Conservation (phyloP, 2,797 vertebrate species). For the Poeciliopsis turneri region DNA sequence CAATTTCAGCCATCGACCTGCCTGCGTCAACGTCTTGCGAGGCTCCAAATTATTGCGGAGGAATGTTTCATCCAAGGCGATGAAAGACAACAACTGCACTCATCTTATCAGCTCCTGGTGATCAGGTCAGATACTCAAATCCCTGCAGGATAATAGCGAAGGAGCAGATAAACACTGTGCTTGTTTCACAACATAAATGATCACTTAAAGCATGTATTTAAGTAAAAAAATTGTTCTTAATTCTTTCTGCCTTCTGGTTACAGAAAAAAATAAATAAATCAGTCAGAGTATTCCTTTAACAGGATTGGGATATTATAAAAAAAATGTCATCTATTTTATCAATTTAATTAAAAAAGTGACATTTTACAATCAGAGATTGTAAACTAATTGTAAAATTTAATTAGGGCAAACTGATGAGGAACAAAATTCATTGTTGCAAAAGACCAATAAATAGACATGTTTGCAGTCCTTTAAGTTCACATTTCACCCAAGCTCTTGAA, state of each 20-base stretch:
- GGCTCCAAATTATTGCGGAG: slow-evolving; percentile 86
- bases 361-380: neutral
- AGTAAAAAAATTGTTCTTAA: neutral
- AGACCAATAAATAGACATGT: neutral
- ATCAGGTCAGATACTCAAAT: slow-evolving; percentile 80
- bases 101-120: slow-evolving; percentile 85
- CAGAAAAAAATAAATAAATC: neutral
- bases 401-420: neutral
- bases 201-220: neutral
- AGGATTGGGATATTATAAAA: neutral
- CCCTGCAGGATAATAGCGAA: slow-evolving; percentile 61
- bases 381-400: neutral
- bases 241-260: neutral
- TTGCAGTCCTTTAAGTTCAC: neutral
- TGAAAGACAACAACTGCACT: slow-evolving; percentile 86
- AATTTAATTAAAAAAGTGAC: neutral
- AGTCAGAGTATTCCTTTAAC: neutral
- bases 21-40: slow-evolving; percentile 68
- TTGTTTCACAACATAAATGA: neutral
- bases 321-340: neutral
- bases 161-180: slow-evolving; percentile 6
- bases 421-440: neutral
- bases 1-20: slow-evolving; percentile 51
- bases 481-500: neutral
- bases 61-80: slow-evolving; percentile 91